A percentile compares a stretch with the other conserved stretches of the same genome.
These are phyloP conservation scores for Oncorhynchus tshawytscha DNA, from an alignment of 2,113 vertebrate genomes.

Conservation along the genomic window DNA sequence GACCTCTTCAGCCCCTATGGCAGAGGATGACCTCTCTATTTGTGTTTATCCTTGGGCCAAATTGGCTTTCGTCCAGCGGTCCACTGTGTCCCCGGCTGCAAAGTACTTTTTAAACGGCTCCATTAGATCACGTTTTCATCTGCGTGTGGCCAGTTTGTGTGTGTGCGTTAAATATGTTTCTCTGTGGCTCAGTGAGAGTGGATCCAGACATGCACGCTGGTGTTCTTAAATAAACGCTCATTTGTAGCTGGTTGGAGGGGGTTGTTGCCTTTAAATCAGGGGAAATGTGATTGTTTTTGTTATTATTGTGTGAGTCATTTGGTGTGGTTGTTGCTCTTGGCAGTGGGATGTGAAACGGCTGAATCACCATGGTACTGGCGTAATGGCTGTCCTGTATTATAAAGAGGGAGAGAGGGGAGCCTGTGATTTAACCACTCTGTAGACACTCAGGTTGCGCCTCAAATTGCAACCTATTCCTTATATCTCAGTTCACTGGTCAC, in stretches of 20 bases:
- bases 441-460: background rate
- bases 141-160: background rate
- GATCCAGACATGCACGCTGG: background rate
- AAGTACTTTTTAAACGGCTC: background rate
- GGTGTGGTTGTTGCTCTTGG: background rate
- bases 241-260: background rate
- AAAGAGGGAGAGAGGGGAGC: background rate
- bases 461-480: too few species aligned
- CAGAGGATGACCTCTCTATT: background rate
- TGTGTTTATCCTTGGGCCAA: background rate
- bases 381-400: background rate
- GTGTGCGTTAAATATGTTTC: background rate
- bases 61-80: background rate
- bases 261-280: background rate
- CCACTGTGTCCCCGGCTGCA: background rate
- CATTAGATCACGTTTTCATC: background rate
- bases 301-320: background rate
- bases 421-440: background rate
- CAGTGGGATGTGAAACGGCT: background rate
- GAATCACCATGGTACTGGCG: background rate
- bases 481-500: too few species aligned
- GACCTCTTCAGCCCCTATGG: background rate
- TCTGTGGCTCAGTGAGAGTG: background rate
- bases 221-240: background rate
- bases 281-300: slow-evolving; percentile 4